Conservation (phyloP, 1,140 invertebrate species). For the Glossosoma conforme region DNA sequence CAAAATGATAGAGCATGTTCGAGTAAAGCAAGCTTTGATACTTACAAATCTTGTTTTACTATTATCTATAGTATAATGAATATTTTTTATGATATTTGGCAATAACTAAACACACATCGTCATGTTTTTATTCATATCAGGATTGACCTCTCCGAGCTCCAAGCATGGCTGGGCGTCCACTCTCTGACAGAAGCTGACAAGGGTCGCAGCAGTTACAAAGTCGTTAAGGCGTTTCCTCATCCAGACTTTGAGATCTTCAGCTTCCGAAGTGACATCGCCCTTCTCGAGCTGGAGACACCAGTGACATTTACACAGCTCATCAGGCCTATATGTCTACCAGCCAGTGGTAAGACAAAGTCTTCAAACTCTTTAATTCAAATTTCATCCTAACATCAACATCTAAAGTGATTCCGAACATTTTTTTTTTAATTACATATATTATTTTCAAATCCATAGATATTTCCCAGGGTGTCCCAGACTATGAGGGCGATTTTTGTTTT, state of each 20-base stretch:
- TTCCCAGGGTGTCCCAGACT: no score
- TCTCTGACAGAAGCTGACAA: conserved; percentile 37
- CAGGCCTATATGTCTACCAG: conserved; percentile 68
- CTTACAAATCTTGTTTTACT: not conserved
- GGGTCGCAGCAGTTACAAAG: conserved; percentile 34
- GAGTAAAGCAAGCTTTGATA: not conserved
- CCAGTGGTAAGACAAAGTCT: conserved; percentile 49
- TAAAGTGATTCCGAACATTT: no score
- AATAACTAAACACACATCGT: not conserved
- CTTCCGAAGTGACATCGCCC: conserved; percentile 77
- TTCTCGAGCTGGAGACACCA: conserved; percentile 63
- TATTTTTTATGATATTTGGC: not conserved
- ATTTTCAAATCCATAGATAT: no score
- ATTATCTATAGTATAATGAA: not conserved
- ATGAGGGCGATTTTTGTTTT: no score
- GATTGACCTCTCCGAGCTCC: conserved; percentile 8
- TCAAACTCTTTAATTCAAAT: conserved; percentile 5
- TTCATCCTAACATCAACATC: conserved; percentile 3
- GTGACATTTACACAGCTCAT: conserved; percentile 56
- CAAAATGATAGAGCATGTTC: no score
- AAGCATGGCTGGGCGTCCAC: conserved; percentile 25
- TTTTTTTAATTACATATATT: no score
- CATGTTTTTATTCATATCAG: not conserved
- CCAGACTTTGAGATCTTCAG: conserved; percentile 63
- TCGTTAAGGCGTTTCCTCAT: conserved; percentile 51